Percentiles rank a stretch among this genome's conserved stretches.
Conservation (phyloP, 2,888 invertebrate species). For the Notodonta dromedarius region DNA sequence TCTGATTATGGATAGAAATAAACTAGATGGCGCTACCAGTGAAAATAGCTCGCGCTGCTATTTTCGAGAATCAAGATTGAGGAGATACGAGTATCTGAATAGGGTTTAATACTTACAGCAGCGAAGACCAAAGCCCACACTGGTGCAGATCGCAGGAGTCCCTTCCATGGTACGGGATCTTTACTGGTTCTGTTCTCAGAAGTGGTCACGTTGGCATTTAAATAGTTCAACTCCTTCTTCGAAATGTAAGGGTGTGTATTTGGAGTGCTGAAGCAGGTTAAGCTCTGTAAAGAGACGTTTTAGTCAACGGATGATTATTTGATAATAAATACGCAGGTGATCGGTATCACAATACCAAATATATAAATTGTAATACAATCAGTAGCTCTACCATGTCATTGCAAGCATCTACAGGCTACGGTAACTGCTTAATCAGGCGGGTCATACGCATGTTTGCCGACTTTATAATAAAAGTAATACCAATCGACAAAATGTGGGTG, state of each 20-base stretch:
- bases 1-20: too few relatives aligned
- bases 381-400: too few relatives aligned
- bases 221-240: conserved; percentile 77
- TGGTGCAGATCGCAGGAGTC: conserved; percentile 87
- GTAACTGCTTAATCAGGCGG: too few relatives aligned
- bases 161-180: conserved; percentile 88
- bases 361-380: too few relatives aligned
- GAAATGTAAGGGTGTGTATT: conserved; percentile 82
- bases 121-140: conserved; percentile 89
- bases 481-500: too few relatives aligned
- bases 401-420: too few relatives aligned
- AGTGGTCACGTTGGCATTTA: conserved; percentile 82
- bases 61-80: too few relatives aligned
- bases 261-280: conserved; percentile 80
- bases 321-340: background rate
- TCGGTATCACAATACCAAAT: too few relatives aligned
- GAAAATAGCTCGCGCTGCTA: too few relatives aligned
- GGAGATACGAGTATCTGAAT: background rate
- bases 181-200: conserved; percentile 73
- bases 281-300: conserved; percentile 56
- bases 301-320: background rate
- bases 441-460: too few relatives aligned
- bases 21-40: too few relatives aligned
- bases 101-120: conserved; percentile 75
- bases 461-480: too few relatives aligned